These are phyloP conservation scores for Paraescarpia echinospica DNA, from an alignment of 1,140 invertebrate species.

Conservation along the genomic window DNA sequence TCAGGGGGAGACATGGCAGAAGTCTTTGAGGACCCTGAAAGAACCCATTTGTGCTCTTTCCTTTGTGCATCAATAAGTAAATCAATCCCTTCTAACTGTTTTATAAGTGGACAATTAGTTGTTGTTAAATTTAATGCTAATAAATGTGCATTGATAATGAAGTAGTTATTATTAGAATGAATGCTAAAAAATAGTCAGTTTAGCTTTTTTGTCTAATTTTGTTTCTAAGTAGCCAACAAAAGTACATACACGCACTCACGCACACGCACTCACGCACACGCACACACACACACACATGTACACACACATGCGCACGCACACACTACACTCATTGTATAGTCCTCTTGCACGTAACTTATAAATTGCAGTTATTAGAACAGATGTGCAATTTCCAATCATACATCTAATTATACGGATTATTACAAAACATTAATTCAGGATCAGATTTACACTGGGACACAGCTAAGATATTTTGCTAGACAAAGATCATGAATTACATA, in stretches of 20 bases:
- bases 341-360: too few species aligned
- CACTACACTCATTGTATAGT: too few species aligned
- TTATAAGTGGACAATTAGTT: not conserved
- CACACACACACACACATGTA: too few species aligned
- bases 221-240: too few species aligned
- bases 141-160: not conserved
- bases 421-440: not conserved
- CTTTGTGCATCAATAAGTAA: not conserved
- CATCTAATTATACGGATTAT: too few species aligned
- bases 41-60: too few species aligned
- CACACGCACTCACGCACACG: too few species aligned
- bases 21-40: too few species aligned
- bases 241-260: too few species aligned
- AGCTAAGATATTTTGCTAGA: not conserved
- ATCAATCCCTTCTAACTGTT: not conserved
- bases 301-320: too few species aligned
- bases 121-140: not conserved
- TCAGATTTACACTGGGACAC: not conserved
- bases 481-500: not conserved
- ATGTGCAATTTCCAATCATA: not conserved
- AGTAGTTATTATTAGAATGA: not conserved
- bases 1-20: not conserved
- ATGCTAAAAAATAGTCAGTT: not conserved
- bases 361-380: too few species aligned
- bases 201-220: too few species aligned